Evolutionary conservation across 2,888 invertebrate genomes (phyloP).

Genomic region (Chymomyza amoena): DNA sequence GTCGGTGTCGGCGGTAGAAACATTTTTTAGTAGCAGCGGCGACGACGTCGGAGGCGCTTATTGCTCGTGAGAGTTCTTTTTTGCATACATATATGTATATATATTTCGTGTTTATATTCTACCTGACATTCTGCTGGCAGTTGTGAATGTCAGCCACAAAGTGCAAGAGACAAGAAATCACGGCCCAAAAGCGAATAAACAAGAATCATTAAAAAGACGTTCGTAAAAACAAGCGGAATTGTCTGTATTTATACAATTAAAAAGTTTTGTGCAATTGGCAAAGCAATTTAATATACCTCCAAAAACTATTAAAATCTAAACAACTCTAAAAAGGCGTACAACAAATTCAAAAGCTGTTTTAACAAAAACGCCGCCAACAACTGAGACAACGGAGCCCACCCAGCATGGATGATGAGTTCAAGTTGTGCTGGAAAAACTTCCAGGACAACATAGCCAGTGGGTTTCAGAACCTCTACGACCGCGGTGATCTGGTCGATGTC

Average conservation of each 20-base stretch:
- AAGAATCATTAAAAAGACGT: conserved; percentile 56
- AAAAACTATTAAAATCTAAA: neutral
- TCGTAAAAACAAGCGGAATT: conserved; percentile 49
- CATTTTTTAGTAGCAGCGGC: neutral
- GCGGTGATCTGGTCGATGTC: conserved; percentile 80
- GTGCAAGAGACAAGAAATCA: conserved; percentile 58
- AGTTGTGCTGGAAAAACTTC: conserved; percentile 79
- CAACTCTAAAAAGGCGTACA: neutral
- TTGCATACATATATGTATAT: conserved; percentile 39
- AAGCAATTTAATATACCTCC: neutral
- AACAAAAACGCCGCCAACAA: conserved; percentile 31
- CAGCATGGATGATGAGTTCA: conserved; percentile 78
- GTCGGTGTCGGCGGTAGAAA: conserved; percentile 9
- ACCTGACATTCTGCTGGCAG: conserved; percentile 61
- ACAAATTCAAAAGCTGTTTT: conserved; percentile 3
- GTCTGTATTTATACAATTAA: conserved; percentile 9
- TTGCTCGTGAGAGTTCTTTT: conserved; percentile 12
- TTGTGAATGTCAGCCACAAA: conserved; percentile 67
- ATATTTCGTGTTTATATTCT: conserved; percentile 57
- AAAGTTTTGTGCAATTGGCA: neutral
- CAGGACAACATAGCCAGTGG: conserved; percentile 79
- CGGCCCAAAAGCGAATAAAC: conserved; percentile 65
- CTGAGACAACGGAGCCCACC: no score
- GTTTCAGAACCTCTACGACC: conserved; percentile 78
- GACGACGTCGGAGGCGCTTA: neutral